Base-by-base conservation (phyloP, 53 echinoderm and acorn worm genomes). In the Astropecten irregularis region DNA sequence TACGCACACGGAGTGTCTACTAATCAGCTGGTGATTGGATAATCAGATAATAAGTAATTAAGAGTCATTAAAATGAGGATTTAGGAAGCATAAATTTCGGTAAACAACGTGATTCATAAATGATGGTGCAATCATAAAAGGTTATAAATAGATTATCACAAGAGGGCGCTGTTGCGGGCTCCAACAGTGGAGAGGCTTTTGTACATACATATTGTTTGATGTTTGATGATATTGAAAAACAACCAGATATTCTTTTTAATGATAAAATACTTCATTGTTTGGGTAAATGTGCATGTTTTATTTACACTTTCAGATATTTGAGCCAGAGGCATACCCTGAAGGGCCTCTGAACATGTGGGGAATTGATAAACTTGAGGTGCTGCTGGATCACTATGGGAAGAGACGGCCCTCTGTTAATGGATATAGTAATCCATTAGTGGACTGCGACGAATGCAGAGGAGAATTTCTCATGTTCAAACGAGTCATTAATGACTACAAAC, bases 401-500 rank as follows among this genome's bases (percentile, higher is more conserved):
- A 29, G 83, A 13, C 5, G 34, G 33, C 27, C 50, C 21, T 54
- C 53, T 27, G 50, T 52, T 18, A 57, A 56, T 52, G 47, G 73
- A 31, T 19, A 32, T 51, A 57, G 70, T 21, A 56, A 71, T 32
- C 69, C 84, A 10, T 30, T 84, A 21, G 84, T 84, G 9, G 42
- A 84, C 49, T 33, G 29, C 20, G 70, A 84, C 33, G 32, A 3
- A 19, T 42, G 48, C 40, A 69, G 55, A 56, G 84, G 84, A 39
- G 84, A 84, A 53, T 84, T 84, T 70, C 42, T 84, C 7, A 37
- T 57, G 52, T 70, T 70, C 47, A 84, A 84, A 39, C 49, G 70
- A 35, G 34, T 69, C 14, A 57, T 70, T 27, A 40, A 66, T 9
- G 29, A 72, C 50, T n/a, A 30, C 51, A 50, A 34, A 25, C 35